Conservation (phyloP, 2,113 vertebrate species). For the Barnardius zonarius region DNA sequence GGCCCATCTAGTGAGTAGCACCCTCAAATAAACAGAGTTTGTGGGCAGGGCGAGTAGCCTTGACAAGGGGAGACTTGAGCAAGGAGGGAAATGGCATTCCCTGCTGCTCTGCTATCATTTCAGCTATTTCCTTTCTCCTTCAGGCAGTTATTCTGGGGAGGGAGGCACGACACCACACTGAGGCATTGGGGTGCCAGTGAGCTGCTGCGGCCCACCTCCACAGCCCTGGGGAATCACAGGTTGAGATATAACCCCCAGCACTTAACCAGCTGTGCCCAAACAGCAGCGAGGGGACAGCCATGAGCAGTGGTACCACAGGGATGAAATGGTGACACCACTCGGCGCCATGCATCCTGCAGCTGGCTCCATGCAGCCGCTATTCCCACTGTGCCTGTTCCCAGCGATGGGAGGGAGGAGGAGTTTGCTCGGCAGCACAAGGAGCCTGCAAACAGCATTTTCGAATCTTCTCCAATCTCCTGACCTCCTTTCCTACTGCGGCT, state of each 20-base stretch:
- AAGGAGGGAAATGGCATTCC: not conserved
- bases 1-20: not conserved
- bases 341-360: fast-evolving
- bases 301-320: fast-evolving
- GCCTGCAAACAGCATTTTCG: not conserved
- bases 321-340: fast-evolving
- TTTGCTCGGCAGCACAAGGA: not conserved
- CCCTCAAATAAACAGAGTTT: not conserved
- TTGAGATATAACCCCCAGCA: not conserved
- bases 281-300: fast-evolving
- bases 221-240: not conserved
- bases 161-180: fast-evolving
- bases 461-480: not conserved
- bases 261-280: no score
- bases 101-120: not conserved
- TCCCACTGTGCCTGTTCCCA: not conserved
- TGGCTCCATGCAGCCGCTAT: not conserved
- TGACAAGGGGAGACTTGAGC: not conserved
- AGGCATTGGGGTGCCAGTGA: not conserved
- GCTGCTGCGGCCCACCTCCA: fast-evolving
- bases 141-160: not conserved
- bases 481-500: not conserved
- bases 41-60: not conserved
- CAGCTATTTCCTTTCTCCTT: not conserved
- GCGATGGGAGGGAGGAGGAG: fast-evolving